A percentile compares a stretch with the other conserved stretches of the same genome.
Evolutionary conservation across 2,797 vertebrate genomes (phyloP).

Genomic region (Anas bernieri): DNA sequence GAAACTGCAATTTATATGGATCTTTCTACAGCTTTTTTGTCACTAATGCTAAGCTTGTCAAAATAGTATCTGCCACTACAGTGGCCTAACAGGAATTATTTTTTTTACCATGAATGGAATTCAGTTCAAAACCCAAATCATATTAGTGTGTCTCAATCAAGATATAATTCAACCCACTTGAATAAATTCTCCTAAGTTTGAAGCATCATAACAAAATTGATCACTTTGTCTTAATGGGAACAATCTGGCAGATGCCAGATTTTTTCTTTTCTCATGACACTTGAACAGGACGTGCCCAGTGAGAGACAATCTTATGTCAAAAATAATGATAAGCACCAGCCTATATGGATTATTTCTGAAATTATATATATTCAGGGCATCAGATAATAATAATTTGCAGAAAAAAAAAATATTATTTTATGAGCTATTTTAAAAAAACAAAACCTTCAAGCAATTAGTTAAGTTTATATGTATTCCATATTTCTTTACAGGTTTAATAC

Average conservation of each 20-base stretch:
- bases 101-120: not conserved
- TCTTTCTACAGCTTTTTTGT: not conserved
- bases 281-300: not conserved
- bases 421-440: not conserved
- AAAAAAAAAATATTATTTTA: not conserved
- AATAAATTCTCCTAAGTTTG: not conserved
- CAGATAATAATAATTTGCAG: not conserved
- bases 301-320: not conserved
- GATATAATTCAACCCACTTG: not conserved
- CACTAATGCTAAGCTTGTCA: not conserved
- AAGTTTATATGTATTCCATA: not conserved
- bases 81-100: not conserved
- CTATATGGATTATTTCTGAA: not conserved
- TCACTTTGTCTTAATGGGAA: not conserved
- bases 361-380: not conserved
- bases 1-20: not conserved
- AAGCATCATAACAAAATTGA: not conserved
- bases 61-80: not conserved
- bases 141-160: not conserved
- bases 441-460: not conserved
- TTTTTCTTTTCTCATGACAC: not conserved
- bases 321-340: not conserved
- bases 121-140: not conserved
- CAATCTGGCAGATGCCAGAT: not conserved
- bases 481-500: not conserved